Base-by-base conservation (phyloP, 2,888 invertebrate genomes). In the Thereva nobilitata region DNA sequence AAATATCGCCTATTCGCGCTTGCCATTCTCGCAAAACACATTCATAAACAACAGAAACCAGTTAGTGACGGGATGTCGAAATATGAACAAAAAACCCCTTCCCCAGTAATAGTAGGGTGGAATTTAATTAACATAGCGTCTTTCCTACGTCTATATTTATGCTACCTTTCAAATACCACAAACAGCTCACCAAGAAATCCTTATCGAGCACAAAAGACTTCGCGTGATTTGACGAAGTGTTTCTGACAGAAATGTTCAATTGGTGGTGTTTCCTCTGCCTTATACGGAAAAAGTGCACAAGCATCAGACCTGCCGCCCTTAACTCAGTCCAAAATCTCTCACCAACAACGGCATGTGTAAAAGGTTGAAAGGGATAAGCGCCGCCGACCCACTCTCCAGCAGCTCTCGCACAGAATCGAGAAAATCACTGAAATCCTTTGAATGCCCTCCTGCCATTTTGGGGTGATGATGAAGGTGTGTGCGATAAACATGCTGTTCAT, bases 191-290 rank as follows among this genome's bases (percentile, higher is more conserved):
- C 35, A 35, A 52, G 52, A 52, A 52, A 12, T 52, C 52, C 4
- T 53, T 10, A 37, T 23, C 53, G 10, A n/a, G 37, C 10, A 53
- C 9, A 38, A 59, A 59, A 41, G 61, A 5, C 49, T 34, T 44
- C 38, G 49, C 37, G 38, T 61, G 49, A 61, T 61, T 49, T 61
- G 40, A 5, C 50, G 41, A 45, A 57, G 50, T 61, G 61, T 61
- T 61, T 61, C 50, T 61, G 61, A 61, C 61, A 61, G 61, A 61
- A 61, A 49, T 41, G 41, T 61, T 61, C 61, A 61, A 61, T 61
- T 61, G 61, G 40, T 47, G 47, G 12, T 49, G 38, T 42, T 41
- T 5, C 40, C 23, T 61, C 38, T 34, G 23, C 23, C 23, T 23
- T 23, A 23, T 23, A 23, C 23, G 6, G 50, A 61, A 61, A 61